Evolutionary conservation across 2,888 invertebrate genomes (phyloP).

Genomic region (Megalurothrips usitatus): DNA sequence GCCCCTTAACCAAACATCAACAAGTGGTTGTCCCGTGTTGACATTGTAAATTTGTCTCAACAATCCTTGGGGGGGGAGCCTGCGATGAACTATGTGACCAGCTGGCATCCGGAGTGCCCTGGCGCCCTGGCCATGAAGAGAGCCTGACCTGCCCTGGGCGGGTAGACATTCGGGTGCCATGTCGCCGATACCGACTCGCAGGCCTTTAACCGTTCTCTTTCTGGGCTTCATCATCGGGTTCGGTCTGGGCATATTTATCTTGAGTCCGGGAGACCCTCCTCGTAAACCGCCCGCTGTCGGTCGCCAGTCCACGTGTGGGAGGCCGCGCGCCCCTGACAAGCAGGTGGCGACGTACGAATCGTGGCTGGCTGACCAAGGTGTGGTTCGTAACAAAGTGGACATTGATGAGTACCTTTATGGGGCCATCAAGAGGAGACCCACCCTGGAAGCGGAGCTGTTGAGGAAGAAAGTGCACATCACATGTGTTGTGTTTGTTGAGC

Average conservation of each 20-base stretch:
- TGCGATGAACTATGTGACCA: background rate
- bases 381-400: background rate
- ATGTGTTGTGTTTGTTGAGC: slow-evolving; percentile 50
- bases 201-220: background rate
- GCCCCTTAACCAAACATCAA: background rate
- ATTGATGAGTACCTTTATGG: background rate
- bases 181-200: background rate
- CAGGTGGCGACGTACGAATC: background rate
- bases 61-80: background rate
- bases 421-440: background rate
- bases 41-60: background rate
- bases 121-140: background rate
- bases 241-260: background rate
- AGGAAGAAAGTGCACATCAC: slow-evolving; percentile 45
- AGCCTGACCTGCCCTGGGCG: background rate
- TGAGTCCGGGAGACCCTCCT: background rate
- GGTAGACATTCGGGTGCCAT: background rate
- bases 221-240: background rate
- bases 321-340: background rate
- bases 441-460: background rate
- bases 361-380: background rate
- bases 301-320: background rate
- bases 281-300: background rate
- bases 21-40: background rate
- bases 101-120: background rate